Percentiles rank a stretch among this genome's conserved stretches.
These are phyloP conservation scores for Lasioglossum zephyrum DNA, from an alignment of 2,888 invertebrate species.

Conservation along the genomic window DNA sequence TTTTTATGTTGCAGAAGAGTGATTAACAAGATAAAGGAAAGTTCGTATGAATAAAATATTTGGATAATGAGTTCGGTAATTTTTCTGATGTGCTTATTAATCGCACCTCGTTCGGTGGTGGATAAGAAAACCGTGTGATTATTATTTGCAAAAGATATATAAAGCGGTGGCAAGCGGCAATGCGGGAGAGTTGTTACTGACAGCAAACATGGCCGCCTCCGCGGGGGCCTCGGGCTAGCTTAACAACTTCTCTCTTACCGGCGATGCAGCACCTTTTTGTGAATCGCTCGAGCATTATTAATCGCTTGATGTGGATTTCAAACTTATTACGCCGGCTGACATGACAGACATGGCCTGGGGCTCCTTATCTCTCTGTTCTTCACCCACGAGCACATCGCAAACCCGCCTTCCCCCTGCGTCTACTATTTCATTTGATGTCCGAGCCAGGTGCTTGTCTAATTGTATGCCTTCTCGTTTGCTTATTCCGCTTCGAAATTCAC, in stretches of 20 bases:
- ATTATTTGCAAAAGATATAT: constrained; percentile 71
- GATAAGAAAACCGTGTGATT: constrained; percentile 53
- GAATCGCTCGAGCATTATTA: constrained; percentile 82
- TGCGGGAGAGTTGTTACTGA: constrained; percentile 79
- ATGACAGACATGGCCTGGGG: constrained; percentile 76
- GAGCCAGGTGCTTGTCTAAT: constrained; percentile 75
- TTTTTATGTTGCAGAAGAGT: too few relatives aligned
- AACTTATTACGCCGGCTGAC: constrained; percentile 81
- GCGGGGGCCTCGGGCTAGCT: constrained; percentile 75
- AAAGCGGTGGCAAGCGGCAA: constrained; percentile 59
- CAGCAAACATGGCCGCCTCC: constrained; percentile 80
- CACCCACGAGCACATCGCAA: constrained; percentile 43
- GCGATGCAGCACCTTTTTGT: constrained; percentile 79
- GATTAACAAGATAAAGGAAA: too few relatives aligned
- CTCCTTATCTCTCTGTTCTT: constrained; percentile 56
- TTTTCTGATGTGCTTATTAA: constrained; percentile 30
- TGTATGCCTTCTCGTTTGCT: constrained; percentile 49
- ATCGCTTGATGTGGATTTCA: constrained; percentile 83
- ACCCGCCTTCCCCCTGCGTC: constrained; percentile 33
- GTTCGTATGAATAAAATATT: not conserved
- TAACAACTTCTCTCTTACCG: constrained; percentile 75
- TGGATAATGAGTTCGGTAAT: constrained; percentile 61
- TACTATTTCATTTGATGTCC: constrained; percentile 75
- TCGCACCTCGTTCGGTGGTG: not conserved
- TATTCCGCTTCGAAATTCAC: constrained; percentile 38